Evolutionary conservation across 2,888 invertebrate species (phyloP), one percentile per base, ranked within the genome.

Genomic region (Diarsia dahlii): DNA sequence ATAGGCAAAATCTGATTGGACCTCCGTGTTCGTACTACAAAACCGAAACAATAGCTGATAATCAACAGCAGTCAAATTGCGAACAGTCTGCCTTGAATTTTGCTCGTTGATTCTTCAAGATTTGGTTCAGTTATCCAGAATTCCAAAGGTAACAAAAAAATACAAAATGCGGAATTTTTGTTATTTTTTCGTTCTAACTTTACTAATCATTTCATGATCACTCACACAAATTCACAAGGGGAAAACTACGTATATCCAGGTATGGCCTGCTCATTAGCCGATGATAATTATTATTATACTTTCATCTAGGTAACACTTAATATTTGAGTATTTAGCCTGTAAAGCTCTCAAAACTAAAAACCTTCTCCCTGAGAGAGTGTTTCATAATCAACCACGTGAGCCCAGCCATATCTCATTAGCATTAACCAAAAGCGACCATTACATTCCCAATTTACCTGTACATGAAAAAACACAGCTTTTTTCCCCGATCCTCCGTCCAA

Each of bases 401-500:
- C 23, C 20, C 60, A 62, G 34, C 34, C 20, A 1, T 39, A 34
- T 62, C 20, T 20, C 10, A 58, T 10, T 20, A 23, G n/a, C 54
- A 56, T 20, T 13, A 20, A 60, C 20, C n/a, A n/a, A 13, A 20
- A 62, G 28, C 46, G 9, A 18, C 0, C 23, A 50, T 56, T 13
- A 65, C 20, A 13, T 60, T 20, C 18, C 12, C 1, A 9, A 56
- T 70, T 23, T 8, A 75, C 58, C 8, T 52, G 34, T 10, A 58
- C 28, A 68, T 56, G 34, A 0, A 34, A 58, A 66, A n/a, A 48
- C 5, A 23, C 23, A 23, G 10, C 3, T 62, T 73, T 73, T 71
- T 62, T 64, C 18, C 12, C 50, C 45, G 70, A 60, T 69, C 60
- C 58, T 46, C 23, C 18, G 66, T 75, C 74, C 68, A 81, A 83